Conservation (phyloP, 2,797 vertebrate genomes). For the Acrocephalus scirpaceus region DNA sequence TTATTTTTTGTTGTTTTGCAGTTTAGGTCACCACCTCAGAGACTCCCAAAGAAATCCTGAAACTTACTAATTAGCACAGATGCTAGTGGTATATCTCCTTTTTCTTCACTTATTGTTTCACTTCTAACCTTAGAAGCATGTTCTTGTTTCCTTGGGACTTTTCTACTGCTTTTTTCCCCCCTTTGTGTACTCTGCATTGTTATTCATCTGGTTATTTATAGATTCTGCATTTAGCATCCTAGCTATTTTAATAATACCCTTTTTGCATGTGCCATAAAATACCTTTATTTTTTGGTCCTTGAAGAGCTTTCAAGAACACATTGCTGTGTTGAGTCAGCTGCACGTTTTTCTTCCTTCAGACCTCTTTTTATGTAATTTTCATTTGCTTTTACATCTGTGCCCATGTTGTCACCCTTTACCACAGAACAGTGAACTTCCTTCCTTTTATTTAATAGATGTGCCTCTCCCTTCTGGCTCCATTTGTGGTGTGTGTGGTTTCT, state of each 20-base stretch:
- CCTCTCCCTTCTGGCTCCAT: not conserved
- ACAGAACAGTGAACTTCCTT: not conserved
- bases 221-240: slow-evolving; percentile 5
- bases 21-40: not conserved
- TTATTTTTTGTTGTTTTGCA: not conserved
- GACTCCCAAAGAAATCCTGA: not conserved
- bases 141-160: slow-evolving; percentile 8
- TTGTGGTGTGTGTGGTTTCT: too few relatives aligned
- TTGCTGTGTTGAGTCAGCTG: not conserved
- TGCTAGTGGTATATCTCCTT: not conserved
- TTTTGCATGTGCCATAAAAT: not conserved
- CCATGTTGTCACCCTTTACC: not conserved
- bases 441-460: not conserved
- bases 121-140: not conserved
- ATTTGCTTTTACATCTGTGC: not conserved
- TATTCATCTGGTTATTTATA: not conserved
- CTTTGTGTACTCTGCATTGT: not conserved
- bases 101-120: not conserved
- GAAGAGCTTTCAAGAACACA: not conserved
- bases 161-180: not conserved
- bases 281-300: not conserved
- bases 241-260: slow-evolving; percentile 12
- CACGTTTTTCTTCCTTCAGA: not conserved
- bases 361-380: not conserved
- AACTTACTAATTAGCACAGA: not conserved